Conservation (phyloP, 2,113 vertebrate genomes). For the Craseonycteris thonglongyai region DNA sequence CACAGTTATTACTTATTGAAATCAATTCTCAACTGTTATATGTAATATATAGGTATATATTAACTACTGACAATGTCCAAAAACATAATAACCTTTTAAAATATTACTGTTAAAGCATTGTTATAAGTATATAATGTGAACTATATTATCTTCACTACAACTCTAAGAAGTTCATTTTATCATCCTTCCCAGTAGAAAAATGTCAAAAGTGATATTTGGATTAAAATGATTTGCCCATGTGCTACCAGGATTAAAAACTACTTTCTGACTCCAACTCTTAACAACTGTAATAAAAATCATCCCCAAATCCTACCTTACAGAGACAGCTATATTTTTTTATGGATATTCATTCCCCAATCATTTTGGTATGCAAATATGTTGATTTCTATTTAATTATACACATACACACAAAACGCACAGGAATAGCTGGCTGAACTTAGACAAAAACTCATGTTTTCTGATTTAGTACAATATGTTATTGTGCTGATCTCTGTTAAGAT, state of each 20-base stretch:
- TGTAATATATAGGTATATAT: not conserved
- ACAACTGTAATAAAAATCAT: not conserved
- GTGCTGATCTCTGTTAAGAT: not conserved
- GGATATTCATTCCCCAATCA: not conserved
- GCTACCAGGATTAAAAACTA: not conserved
- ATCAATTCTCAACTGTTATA: not conserved
- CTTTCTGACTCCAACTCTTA: not conserved
- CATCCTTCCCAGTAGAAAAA: not conserved
- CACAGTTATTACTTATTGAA: not conserved
- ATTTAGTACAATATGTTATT: not conserved
- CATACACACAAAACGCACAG: not conserved
- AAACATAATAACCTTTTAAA: not conserved
- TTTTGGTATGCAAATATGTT: not conserved
- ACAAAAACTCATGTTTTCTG: slow-evolving; percentile 12
- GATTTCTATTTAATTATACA: not conserved
- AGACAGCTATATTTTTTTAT: not conserved
- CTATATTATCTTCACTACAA: not conserved
- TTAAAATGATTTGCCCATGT: not conserved
- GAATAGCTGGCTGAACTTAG: not conserved
- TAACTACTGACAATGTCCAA: not conserved
- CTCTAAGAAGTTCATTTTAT: not conserved
- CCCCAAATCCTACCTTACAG: not conserved
- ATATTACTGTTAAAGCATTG: not conserved
- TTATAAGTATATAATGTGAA: not conserved
- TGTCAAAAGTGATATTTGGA: not conserved